Evolutionary conservation across 2,113 vertebrate species (phyloP).

Genomic region (Apteryx owenii): DNA sequence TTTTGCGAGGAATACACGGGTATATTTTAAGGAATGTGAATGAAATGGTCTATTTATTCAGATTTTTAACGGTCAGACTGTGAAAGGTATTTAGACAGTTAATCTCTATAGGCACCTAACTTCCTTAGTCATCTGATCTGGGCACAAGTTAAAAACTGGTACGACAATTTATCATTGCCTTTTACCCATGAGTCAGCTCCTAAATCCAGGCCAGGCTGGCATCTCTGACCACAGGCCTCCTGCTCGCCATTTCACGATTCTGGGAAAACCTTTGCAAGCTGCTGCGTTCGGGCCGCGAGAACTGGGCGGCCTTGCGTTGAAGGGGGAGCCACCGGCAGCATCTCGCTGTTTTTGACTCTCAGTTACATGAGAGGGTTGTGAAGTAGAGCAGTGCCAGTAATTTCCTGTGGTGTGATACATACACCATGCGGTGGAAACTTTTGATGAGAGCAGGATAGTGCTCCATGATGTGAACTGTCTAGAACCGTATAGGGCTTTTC

Average conservation of each 20-base stretch:
- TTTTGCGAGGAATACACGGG: neutral
- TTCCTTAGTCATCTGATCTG: conserved; percentile 52
- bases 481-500: neutral
- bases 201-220: neutral
- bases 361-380: rapidly evolving
- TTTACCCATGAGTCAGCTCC: conserved; percentile 32
- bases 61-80: neutral
- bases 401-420: neutral
- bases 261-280: neutral
- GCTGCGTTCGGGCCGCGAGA: rapidly evolving
- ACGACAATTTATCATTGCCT: neutral
- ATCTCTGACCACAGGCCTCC: neutral
- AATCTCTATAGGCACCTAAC: conserved; percentile 24
- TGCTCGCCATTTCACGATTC: neutral
- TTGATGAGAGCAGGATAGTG: neutral
- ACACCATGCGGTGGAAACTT: neutral
- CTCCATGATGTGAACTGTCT: rapidly evolving
- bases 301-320: rapidly evolving
- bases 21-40: neutral
- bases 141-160: neutral
- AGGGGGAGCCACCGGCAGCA: neutral
- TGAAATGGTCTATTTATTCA: neutral
- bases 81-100: neutral
- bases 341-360: too few species aligned
- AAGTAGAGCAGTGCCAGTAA: neutral